Conservation (phyloP, 1,140 invertebrate genomes). For the Stegodyphus mimosarum region DNA sequence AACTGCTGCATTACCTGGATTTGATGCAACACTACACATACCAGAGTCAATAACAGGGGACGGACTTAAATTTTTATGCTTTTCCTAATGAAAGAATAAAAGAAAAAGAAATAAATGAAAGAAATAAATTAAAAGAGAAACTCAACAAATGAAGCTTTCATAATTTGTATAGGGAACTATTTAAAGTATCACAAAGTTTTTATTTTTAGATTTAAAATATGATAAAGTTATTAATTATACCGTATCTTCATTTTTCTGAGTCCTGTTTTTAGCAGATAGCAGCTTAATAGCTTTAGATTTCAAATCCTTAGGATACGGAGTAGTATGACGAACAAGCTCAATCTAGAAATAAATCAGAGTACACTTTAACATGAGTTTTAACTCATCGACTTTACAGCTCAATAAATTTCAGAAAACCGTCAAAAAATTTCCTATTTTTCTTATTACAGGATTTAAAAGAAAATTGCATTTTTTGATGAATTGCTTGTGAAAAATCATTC, state of each 20-base stretch:
- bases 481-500: no score
- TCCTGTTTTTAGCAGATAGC: slow-evolving; percentile 72
- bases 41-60: slow-evolving; percentile 44
- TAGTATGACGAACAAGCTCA: slow-evolving; percentile 94
- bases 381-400: no score
- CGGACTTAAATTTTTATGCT: not conserved
- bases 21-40: slow-evolving; percentile 44
- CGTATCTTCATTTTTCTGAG: slow-evolving; percentile 64
- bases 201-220: not conserved
- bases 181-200: no score
- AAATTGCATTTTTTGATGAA: no score
- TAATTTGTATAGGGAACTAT: no score
- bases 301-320: slow-evolving; percentile 94
- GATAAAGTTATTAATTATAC: not conserved
- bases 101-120: slow-evolving; percentile 2
- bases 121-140: no score
- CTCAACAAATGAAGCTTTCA: no score
- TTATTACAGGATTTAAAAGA: no score
- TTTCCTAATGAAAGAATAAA: not conserved
- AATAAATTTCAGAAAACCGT: no score
- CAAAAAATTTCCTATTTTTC: no score
- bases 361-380: no score
- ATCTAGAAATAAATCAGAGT: slow-evolving; percentile 68
- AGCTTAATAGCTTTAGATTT: slow-evolving; percentile 91
- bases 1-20: slow-evolving; percentile 10